Conservation (phyloP, 2,797 vertebrate genomes). For the Chromis chromis region DNA sequence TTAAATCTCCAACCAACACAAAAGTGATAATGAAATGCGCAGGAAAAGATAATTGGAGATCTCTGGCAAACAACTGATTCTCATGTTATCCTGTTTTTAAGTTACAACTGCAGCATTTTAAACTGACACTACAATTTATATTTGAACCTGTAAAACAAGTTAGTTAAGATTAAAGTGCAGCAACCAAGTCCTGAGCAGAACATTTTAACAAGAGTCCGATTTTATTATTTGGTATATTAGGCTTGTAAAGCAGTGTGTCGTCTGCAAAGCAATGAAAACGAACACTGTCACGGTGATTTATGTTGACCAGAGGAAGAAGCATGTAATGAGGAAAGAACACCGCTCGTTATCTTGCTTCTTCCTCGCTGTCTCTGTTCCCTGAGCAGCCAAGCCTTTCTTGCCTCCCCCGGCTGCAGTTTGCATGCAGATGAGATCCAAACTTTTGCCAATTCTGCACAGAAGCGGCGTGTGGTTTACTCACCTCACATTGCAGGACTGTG, state of each 20-base stretch:
- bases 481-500: conserved; percentile 94
- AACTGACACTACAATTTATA: background rate
- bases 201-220: background rate
- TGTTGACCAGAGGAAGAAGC: background rate
- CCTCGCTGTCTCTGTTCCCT: conserved; percentile 7
- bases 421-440: conserved; percentile 43
- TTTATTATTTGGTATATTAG: background rate
- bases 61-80: background rate
- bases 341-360: conserved; percentile 25
- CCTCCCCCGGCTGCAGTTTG: conserved; percentile 30
- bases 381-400: conserved; percentile 2
- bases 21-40: too few species aligned
- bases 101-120: background rate
- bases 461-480: conserved; percentile 60
- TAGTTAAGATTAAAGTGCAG: background rate
- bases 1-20: background rate
- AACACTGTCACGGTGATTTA: background rate
- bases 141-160: background rate
- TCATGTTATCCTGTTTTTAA: background rate
- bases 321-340: conserved; percentile 9
- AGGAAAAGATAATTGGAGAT: background rate
- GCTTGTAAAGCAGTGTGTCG: conserved; percentile 3
- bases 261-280: conserved; percentile 5
- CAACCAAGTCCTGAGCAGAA: background rate
- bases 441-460: background rate